Conservation (phyloP, 1,140 invertebrate genomes). For the Zophobas atratus region DNA sequence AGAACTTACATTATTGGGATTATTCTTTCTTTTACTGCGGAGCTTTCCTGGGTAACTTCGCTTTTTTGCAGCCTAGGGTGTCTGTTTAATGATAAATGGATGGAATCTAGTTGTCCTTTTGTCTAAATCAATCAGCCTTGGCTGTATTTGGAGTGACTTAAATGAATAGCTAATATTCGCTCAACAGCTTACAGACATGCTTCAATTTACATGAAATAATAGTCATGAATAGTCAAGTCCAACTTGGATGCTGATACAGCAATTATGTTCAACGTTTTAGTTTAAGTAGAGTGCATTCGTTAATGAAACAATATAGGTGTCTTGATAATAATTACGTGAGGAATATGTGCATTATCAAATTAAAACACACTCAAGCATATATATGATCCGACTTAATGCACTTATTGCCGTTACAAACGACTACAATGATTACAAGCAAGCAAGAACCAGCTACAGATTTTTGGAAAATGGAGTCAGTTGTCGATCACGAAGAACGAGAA, state of each 20-base stretch:
- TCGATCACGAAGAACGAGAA: too few species aligned
- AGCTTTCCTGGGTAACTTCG: neutral
- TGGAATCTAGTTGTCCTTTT: conserved; percentile 19
- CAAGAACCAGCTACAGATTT: too few species aligned
- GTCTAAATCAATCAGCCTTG: conserved; percentile 21
- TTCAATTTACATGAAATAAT: conserved; percentile 40
- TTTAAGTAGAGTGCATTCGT: too few species aligned
- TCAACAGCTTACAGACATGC: conserved; percentile 19
- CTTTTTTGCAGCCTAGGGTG: conserved; percentile 14
- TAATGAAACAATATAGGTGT: too few species aligned
- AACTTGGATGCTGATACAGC: conserved; percentile 9
- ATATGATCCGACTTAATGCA: too few species aligned
- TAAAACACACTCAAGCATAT: too few species aligned
- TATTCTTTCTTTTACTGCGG: neutral
- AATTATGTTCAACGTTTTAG: neutral
- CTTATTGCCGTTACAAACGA: too few species aligned
- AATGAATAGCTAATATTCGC: conserved; percentile 31
- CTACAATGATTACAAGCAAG: too few species aligned
- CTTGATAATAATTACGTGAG: too few species aligned
- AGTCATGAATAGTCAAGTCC: conserved; percentile 31
- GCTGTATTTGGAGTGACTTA: conserved; percentile 15
- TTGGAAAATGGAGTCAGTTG: too few species aligned
- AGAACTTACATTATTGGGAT: conserved; percentile 1
- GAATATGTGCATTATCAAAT: too few species aligned
- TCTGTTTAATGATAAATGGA: conserved; percentile 23